Percentiles rank a stretch among this genome's conserved stretches.
These are phyloP conservation scores for Nebria brevicollis DNA, from an alignment of 2,888 invertebrate species.

Conservation along the genomic window DNA sequence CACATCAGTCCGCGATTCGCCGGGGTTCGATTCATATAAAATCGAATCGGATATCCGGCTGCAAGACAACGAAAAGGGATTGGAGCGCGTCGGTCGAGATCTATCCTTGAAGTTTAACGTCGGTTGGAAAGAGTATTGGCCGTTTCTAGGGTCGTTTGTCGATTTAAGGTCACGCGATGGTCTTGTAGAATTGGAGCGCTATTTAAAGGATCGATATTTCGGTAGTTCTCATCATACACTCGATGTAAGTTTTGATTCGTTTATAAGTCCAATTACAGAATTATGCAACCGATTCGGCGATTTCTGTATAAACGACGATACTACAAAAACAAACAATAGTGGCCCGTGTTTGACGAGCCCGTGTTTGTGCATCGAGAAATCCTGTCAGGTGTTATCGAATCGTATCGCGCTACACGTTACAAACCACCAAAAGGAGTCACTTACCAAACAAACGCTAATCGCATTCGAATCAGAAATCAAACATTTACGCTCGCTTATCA, in stretches of 20 bases:
- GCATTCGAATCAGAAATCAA: conserved; percentile 74
- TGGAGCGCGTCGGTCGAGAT: conserved; percentile 84
- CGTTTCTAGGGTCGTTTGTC: conserved; percentile 83
- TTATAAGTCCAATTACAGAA: conserved; percentile 68
- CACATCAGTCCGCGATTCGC: conserved; percentile 28
- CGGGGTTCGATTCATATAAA: conserved; percentile 31
- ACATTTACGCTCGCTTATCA: conserved; percentile 74
- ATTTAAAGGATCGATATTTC: conserved; percentile 65
- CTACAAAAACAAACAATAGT: conserved; percentile 50
- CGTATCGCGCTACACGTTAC: conserved; percentile 73
- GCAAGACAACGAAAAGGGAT: conserved; percentile 84
- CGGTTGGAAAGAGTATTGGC: conserved; percentile 94
- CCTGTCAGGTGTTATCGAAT: conserved; percentile 75
- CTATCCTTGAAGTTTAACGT: conserved; percentile 78
- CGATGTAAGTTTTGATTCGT: not conserved
- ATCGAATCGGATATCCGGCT: conserved; percentile 63
- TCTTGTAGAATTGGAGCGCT: conserved; percentile 77
- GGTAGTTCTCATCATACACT: not conserved
- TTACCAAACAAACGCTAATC: conserved; percentile 68
- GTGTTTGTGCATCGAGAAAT: conserved; percentile 70
- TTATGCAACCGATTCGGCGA: conserved; percentile 69
- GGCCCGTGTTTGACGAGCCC: conserved; percentile 53
- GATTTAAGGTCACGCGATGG: conserved; percentile 82
- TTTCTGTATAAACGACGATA: conserved; percentile 65
- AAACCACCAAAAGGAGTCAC: conserved; percentile 57